Evolutionary conservation across 2,888 invertebrate genomes (phyloP).

Genomic region (Dicycla oo): DNA sequence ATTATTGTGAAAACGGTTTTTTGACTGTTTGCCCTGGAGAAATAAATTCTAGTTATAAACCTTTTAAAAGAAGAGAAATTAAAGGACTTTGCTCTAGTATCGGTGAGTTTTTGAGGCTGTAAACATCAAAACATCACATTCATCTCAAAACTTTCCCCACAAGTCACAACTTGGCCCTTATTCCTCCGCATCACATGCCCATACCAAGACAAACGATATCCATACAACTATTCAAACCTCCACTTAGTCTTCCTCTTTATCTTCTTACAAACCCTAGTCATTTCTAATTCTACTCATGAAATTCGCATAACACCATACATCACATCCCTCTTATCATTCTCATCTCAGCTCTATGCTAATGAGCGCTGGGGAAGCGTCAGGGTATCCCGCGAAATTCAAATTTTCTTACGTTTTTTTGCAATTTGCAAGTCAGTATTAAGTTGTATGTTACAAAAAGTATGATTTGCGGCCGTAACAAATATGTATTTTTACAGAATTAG

Average conservation of each 20-base stretch:
- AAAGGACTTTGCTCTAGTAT: background rate
- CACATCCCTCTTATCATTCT: background rate
- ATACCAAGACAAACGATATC: background rate
- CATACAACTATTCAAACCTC: too few relatives aligned
- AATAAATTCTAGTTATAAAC: background rate
- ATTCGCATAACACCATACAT: too few relatives aligned
- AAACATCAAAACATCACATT: background rate
- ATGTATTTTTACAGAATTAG: too few relatives aligned
- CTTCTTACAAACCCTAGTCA: background rate
- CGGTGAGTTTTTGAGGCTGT: slow-evolving; percentile 16
- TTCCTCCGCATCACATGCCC: background rate
- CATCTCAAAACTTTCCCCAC: too few relatives aligned
- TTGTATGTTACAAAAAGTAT: too few relatives aligned
- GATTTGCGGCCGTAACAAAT: too few relatives aligned
- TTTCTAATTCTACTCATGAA: background rate
- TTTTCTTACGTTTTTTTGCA: too few relatives aligned
- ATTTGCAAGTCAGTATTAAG: too few relatives aligned
- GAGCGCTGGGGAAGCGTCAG: too few relatives aligned
- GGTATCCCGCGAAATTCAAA: too few relatives aligned
- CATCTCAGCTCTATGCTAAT: too few relatives aligned
- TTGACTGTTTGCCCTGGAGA: background rate
- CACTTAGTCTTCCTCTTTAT: too few relatives aligned
- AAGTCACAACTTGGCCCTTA: background rate
- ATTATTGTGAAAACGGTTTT: slow-evolving; percentile 6
- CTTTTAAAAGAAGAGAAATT: slow-evolving; percentile 23